Conservation (phyloP, 2,797 vertebrate genomes). For the Ctenosaura bakeri region DNA sequence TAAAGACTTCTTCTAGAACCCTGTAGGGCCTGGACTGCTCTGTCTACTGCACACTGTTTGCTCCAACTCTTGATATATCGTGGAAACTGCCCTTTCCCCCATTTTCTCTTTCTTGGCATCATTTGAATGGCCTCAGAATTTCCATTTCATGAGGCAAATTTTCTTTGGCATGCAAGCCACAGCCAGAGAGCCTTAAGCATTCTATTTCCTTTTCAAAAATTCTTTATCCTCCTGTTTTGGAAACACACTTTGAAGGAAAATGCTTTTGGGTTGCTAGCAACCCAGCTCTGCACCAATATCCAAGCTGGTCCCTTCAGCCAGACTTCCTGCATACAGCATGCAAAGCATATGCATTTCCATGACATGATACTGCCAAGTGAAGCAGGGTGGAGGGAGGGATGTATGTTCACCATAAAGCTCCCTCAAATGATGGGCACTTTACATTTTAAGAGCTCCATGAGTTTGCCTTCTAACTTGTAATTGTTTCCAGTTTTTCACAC, state of each 20-base stretch:
- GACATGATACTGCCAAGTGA: constrained; percentile 10
- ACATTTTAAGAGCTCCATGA: background rate
- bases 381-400: background rate
- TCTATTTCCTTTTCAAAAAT: background rate
- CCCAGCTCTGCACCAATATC: constrained; percentile 22
- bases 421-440: constrained; percentile 16
- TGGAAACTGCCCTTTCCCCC: constrained; percentile 68
- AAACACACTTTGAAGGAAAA: constrained; percentile 46
- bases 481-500: constrained; percentile 49
- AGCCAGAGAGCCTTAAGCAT: constrained; percentile 77
- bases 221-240: background rate
- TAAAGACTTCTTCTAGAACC: constrained; percentile 33
- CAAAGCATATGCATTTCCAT: constrained; percentile 15
- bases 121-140: constrained; percentile 86
- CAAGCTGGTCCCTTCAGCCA: background rate
- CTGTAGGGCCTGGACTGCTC: background rate
- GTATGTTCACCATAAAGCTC: background rate
- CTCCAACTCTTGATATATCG: constrained; percentile 65
- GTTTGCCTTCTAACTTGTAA: constrained; percentile 36
- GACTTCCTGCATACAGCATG: constrained; percentile 39
- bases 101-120: constrained; percentile 78
- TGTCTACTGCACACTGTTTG: constrained; percentile 32
- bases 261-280: constrained; percentile 16
- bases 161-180: constrained; percentile 80
- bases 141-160: constrained; percentile 86